Percentiles rank a stretch among this genome's conserved stretches.
Conservation (phyloP, 1,140 invertebrate genomes). For the Drosophila nigrodunni region DNA sequence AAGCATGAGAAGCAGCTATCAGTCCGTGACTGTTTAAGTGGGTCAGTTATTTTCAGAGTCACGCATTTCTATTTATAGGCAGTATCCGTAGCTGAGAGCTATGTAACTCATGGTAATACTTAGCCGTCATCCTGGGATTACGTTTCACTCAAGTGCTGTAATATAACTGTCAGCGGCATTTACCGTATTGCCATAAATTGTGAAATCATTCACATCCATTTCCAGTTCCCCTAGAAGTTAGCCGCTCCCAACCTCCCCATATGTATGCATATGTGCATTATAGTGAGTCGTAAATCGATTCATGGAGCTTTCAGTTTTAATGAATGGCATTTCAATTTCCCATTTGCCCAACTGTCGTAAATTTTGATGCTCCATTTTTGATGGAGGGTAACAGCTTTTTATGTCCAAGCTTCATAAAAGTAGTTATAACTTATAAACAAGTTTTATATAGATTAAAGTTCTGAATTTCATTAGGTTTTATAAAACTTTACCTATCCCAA, state of each 20-base stretch:
- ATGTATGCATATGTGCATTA: not conserved
- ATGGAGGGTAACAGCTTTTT: conserved; percentile 9
- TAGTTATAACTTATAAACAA: not conserved
- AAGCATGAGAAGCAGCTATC: not conserved
- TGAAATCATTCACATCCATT: conserved; percentile 33
- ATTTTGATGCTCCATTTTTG: conserved; percentile 4
- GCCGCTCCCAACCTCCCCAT: not conserved
- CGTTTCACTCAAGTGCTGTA: conserved; percentile 35
- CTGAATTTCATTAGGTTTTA: not conserved
- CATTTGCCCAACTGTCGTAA: not conserved
- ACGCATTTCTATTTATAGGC: conserved; percentile 38
- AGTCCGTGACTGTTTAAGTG: conserved; percentile 41
- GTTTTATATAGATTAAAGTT: not conserved
- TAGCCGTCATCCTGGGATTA: conserved; percentile 9
- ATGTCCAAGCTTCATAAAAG: not conserved
- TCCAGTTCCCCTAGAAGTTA: conserved; percentile 19
- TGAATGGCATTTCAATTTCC: conserved; percentile 58
- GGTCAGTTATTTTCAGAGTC: conserved; percentile 71
- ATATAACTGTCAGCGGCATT: conserved; percentile 28
- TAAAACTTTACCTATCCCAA: not conserved
- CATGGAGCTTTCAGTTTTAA: conserved; percentile 29
- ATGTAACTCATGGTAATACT: conserved; percentile 1
- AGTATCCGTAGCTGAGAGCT: not conserved
- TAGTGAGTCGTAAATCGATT: conserved; percentile 27
- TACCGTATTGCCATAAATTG: conserved; percentile 11